Percentiles rank a stretch among this genome's conserved stretches.
phyloP scores from a whole-genome alignment of 1,140 invertebrate genomes.

The Procambarus clarkii region DNA sequence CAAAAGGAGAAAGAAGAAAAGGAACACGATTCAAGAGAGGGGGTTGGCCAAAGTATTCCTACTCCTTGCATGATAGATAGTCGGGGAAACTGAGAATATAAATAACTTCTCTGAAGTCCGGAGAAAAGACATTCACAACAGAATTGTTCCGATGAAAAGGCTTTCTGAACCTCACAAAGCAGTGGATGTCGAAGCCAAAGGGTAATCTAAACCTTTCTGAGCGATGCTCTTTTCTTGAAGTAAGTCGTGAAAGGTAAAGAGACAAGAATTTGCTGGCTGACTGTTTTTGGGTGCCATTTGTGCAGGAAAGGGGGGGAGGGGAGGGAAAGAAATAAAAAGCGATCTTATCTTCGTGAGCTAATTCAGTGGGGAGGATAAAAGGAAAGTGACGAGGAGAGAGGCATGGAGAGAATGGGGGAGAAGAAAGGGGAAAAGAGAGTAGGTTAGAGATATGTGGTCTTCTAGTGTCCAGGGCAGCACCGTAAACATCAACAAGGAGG shows the following conservation, averaged over 20 bases:
- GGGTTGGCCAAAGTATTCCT: not conserved
- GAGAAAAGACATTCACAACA: not conserved
- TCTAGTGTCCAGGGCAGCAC: not conserved
- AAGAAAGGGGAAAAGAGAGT: not conserved
- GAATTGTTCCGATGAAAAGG: not conserved
- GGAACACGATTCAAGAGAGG: not conserved
- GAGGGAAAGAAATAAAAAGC: not conserved
- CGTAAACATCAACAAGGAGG: not conserved
- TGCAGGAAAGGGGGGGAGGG: not conserved
- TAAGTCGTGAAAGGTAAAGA: not conserved
- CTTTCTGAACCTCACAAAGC: not conserved
- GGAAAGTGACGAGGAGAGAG: constrained; percentile 10
- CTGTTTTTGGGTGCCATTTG: not conserved
- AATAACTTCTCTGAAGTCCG: not conserved
- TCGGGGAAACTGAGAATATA: no score
- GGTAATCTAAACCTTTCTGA: not conserved
- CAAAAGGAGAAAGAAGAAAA: not conserved
- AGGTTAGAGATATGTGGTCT: not conserved
- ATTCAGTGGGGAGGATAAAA: not conserved
- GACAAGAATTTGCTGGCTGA: not conserved
- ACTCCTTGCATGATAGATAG: no score
- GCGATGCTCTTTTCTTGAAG: not conserved
- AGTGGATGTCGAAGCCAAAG: not conserved
- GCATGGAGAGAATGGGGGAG: constrained; percentile 30
- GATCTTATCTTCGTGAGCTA: not conserved